Percentiles rank a stretch among this genome's conserved stretches.
These are phyloP conservation scores for Malacoctenus gilli DNA, from an alignment of 2,797 vertebrate genomes.

Conservation along the genomic window DNA sequence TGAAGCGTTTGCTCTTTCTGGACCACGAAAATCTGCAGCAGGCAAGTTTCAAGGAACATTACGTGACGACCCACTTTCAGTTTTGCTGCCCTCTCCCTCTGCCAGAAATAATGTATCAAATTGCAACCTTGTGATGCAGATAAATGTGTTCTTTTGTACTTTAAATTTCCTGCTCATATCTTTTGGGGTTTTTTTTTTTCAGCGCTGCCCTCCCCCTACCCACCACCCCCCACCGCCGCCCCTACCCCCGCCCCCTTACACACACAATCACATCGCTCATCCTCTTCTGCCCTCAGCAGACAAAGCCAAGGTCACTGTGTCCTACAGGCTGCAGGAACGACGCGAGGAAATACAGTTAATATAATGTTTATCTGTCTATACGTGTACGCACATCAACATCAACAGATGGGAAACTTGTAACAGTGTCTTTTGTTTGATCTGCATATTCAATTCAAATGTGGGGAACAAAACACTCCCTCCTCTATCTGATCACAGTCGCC, in stretches of 20 bases:
- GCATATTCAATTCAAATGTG: background rate
- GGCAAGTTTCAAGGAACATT: constrained; percentile 38
- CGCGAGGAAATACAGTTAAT: background rate
- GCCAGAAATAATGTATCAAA: constrained; percentile 2
- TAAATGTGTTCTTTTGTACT: background rate
- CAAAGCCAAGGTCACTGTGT: constrained; percentile 62
- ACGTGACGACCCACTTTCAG: constrained; percentile 37
- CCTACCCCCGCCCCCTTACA: constrained; percentile 5
- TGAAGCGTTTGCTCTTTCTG: constrained; percentile 26
- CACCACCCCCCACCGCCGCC: constrained; percentile 9
- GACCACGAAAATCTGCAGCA: constrained; percentile 26
- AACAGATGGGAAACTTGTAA: no score
- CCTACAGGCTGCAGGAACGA: constrained; percentile 26
- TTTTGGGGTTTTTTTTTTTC: constrained; percentile 23
- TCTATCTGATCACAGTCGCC: constrained; percentile 10
- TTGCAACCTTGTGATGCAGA: constrained; percentile 11
- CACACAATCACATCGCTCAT: constrained; percentile 6
- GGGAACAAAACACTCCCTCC: background rate
- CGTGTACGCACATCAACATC: no score
- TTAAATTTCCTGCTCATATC: constrained; percentile 9
- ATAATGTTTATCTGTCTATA: background rate
- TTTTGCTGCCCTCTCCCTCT: constrained; percentile 27
- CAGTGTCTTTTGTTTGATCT: no score
- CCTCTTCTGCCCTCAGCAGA: constrained; percentile 48
- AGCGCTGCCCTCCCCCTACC: background rate